Conservation (phyloP, 2,888 invertebrate species). For the Cynaeus angustus region DNA sequence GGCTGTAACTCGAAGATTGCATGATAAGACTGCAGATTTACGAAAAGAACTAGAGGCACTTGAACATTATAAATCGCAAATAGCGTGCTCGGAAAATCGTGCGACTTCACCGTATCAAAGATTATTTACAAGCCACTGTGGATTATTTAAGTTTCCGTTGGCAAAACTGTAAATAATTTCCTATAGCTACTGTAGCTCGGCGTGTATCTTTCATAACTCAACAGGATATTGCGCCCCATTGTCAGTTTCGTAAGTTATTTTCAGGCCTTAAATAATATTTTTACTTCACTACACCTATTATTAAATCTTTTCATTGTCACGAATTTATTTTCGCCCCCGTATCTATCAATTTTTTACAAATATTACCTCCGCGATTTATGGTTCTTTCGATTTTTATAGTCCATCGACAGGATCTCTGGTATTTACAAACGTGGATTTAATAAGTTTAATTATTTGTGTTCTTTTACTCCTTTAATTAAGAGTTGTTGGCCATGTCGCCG, state of each 20-base stretch:
- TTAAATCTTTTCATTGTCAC: constrained; percentile 4
- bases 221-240: constrained; percentile 17
- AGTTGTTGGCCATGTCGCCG: constrained; percentile 10
- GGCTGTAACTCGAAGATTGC: constrained; percentile 25
- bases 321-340: not conserved
- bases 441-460: not conserved
- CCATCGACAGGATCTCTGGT: no score
- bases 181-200: not conserved
- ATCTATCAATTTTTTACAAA: not conserved
- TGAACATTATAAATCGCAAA: constrained; percentile 9
- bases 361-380: not conserved
- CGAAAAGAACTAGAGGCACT: constrained; percentile 5
- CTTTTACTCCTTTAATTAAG: constrained; percentile 16
- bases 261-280: constrained; percentile 5
- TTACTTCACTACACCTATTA: constrained; percentile 15
- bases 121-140: no score
- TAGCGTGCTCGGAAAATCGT: no score
- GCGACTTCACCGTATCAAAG: no score
- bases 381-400: not conserved
- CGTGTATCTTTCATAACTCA: constrained; percentile 16
- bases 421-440: no score
- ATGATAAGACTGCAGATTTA: constrained; percentile 21
- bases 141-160: no score
- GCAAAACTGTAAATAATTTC: constrained; percentile 16
- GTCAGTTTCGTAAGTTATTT: constrained; percentile 14